Evolutionary conservation across 1,140 invertebrate species (phyloP).

Genomic region (Trigoniulus corallinus): DNA sequence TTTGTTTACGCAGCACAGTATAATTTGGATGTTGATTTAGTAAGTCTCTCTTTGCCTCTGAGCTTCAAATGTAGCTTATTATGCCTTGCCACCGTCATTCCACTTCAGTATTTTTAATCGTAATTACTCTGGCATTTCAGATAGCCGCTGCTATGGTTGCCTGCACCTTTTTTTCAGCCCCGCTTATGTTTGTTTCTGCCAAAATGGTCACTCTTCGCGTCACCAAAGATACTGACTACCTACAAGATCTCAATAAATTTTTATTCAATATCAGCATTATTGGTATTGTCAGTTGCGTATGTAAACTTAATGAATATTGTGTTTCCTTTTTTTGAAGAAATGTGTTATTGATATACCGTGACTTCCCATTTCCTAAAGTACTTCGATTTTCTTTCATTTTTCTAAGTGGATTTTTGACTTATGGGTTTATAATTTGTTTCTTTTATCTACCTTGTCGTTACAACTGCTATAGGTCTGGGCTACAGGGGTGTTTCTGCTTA

Average conservation of each 20-base stretch:
- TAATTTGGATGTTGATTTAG: constrained; percentile 65
- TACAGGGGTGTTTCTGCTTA: constrained; percentile 52
- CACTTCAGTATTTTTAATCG: background rate
- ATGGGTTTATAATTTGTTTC: constrained; percentile 12
- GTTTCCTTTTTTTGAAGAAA: background rate
- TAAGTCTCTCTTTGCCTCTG: constrained; percentile 26
- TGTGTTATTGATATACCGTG: background rate
- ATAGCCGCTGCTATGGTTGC: constrained; percentile 82
- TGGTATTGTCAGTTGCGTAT: constrained; percentile 46
- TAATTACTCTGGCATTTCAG: constrained; percentile 25
- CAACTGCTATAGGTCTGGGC: constrained; percentile 44
- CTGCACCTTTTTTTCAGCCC: constrained; percentile 82
- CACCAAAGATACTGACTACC: constrained; percentile 42
- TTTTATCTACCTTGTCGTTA: constrained; percentile 12
- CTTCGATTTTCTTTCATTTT: background rate
- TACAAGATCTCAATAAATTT: constrained; percentile 55
- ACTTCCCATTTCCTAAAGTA: too few species aligned
- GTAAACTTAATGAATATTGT: too few species aligned
- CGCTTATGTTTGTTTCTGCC: constrained; percentile 86
- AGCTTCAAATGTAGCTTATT: background rate
- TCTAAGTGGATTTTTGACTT: constrained; percentile 4
- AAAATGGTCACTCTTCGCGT: constrained; percentile 65
- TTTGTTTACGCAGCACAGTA: constrained; percentile 87
- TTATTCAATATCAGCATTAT: constrained; percentile 67
- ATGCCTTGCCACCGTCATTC: too few species aligned